Percentiles rank a stretch among this genome's conserved stretches.
phyloP scores from a whole-genome alignment of 2,113 vertebrate species.

The Galemys pyrenaicus region DNA sequence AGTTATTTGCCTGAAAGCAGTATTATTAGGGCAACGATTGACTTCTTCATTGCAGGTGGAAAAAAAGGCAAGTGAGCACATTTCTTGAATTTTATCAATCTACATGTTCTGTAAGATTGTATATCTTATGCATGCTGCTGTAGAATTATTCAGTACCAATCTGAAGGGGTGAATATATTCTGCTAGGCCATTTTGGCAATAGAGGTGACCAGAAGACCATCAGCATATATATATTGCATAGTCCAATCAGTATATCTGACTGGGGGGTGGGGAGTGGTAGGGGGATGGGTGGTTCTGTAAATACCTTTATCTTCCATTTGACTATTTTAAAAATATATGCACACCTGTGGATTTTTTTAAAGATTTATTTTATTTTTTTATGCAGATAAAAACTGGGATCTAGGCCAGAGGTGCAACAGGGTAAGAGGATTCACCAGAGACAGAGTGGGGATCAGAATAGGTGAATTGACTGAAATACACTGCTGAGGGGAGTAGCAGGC shows the following conservation, averaged over 20 bases:
- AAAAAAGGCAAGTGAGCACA: conserved; percentile 90
- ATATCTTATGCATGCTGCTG: neutral
- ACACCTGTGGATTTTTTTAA: neutral
- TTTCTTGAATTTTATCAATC: neutral
- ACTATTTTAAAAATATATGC: neutral
- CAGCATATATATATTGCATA: neutral
- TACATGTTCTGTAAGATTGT: neutral
- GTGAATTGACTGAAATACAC: too few species aligned
- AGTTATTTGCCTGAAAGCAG: conserved; percentile 95
- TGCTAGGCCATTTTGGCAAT: neutral
- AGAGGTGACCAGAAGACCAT: neutral
- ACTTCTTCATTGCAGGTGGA: conserved; percentile 91
- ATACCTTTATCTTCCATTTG: neutral
- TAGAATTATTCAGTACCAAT: conserved; percentile 19
- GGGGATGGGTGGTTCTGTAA: neutral
- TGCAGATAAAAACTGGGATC: too few species aligned
- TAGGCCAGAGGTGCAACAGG: too few species aligned
- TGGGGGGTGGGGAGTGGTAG: neutral
- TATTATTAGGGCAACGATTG: conserved; percentile 89
- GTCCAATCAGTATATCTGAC: neutral
- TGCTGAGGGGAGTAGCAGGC: too few species aligned
- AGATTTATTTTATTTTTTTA: too few species aligned
- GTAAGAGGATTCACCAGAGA: too few species aligned
- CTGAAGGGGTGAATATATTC: neutral
- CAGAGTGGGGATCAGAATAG: too few species aligned